Evolutionary conservation across 2,888 invertebrate genomes (phyloP).

Genomic region (Achlya flavicornis): DNA sequence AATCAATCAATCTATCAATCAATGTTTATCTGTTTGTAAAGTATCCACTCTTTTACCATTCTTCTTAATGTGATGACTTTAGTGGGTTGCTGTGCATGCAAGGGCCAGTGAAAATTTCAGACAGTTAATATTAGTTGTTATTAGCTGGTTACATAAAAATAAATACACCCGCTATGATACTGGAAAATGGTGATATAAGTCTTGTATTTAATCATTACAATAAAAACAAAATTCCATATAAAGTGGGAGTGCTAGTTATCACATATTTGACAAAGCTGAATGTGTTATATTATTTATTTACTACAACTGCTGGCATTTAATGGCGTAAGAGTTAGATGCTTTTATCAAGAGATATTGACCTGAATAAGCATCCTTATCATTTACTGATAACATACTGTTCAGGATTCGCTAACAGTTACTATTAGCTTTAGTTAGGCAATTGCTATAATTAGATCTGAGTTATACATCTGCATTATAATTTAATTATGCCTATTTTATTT

Average conservation of each 20-base stretch:
- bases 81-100: no score
- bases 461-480: slow-evolving; percentile 14
- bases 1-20: no score
- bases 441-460: slow-evolving; percentile 46
- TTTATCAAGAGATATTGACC: slow-evolving; percentile 76
- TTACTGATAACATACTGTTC: slow-evolving; percentile 47
- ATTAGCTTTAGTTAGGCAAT: slow-evolving; percentile 47
- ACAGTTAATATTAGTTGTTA: no score
- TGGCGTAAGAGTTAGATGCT: slow-evolving; percentile 32
- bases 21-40: no score
- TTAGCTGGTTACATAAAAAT: background rate
- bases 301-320: slow-evolving; percentile 20
- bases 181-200: background rate
- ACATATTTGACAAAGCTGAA: slow-evolving; percentile 35
- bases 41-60: no score
- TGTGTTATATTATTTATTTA: slow-evolving; percentile 23
- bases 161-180: background rate
- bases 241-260: slow-evolving; percentile 48
- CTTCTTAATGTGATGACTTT: no score
- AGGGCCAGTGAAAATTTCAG: no score
- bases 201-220: background rate
- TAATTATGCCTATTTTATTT: slow-evolving; percentile 9
- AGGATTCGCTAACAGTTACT: slow-evolving; percentile 41
- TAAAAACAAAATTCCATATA: slow-evolving; percentile 28
- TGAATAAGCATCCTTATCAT: slow-evolving; percentile 70